Evolutionary conservation across 2,888 invertebrate genomes (phyloP).

Genomic region (Drosophila acutilabella): DNA sequence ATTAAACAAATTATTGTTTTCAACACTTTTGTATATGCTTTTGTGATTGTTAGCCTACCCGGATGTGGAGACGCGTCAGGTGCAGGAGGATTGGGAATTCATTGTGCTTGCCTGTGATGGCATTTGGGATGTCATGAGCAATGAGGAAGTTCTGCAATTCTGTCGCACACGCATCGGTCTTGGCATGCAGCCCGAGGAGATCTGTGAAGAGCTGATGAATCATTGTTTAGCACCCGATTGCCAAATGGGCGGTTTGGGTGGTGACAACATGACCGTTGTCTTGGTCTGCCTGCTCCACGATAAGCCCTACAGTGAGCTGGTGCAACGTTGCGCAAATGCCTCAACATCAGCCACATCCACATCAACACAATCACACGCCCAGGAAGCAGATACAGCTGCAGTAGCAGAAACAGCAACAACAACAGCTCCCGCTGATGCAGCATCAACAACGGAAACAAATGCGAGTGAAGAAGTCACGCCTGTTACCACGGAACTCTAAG

Average conservation of each 20-base stretch:
- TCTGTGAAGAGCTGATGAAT: conserved; percentile 98
- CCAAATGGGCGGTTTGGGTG: conserved; percentile 98
- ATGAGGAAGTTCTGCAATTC: conserved; percentile 96
- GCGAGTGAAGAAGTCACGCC: conserved; percentile 1
- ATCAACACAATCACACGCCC: neutral
- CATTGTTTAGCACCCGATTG: conserved; percentile 98
- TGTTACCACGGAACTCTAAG: conserved; percentile 25
- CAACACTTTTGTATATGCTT: neutral
- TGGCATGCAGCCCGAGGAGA: conserved; percentile 95
- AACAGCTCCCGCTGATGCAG: conserved; percentile 13
- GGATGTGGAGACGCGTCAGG: conserved; percentile 92
- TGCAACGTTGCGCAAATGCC: conserved; percentile 77
- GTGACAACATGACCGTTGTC: conserved; percentile 99
- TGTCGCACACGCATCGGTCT: conserved; percentile 92
- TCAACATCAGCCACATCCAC: neutral
- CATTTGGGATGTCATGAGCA: conserved; percentile 99
- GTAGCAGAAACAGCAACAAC: conserved; percentile 5
- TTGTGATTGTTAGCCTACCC: conserved; percentile 89
- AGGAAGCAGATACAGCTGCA: conserved; percentile 23
- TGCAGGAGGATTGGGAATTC: conserved; percentile 97
- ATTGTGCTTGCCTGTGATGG: conserved; percentile 98
- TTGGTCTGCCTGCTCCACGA: conserved; percentile 90
- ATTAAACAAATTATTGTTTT: conserved; percentile 14
- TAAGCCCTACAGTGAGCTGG: conserved; percentile 83
- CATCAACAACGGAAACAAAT: conserved; percentile 17